Percentiles rank a stretch among this genome's conserved stretches.
These are phyloP conservation scores for Drosophila lini DNA, from an alignment of 1,140 invertebrate genomes.

Conservation along the genomic window DNA sequence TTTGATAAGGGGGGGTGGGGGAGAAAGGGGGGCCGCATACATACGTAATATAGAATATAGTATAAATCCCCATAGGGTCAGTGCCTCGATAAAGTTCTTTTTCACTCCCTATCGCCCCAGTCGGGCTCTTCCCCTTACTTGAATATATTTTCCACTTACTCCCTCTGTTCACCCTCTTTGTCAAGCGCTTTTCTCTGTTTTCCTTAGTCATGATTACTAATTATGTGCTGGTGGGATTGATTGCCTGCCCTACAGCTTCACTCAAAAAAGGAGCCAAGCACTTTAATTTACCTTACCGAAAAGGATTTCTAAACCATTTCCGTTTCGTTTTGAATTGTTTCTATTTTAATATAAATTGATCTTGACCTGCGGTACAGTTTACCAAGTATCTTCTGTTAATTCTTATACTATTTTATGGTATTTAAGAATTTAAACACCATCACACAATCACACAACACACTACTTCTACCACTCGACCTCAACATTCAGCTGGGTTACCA, in stretches of 20 bases:
- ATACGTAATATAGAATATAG: conserved; percentile 30
- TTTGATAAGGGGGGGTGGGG: conserved; percentile 39
- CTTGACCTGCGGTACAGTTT: no score
- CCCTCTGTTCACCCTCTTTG: conserved; percentile 3
- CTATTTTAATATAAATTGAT: neutral
- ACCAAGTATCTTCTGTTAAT: no score
- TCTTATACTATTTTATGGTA: no score
- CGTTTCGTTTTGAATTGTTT: neutral
- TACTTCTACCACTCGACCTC: no score
- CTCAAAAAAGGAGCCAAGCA: neutral
- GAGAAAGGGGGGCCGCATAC: neutral
- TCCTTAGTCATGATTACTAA: conserved; percentile 43
- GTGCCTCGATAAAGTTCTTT: conserved; percentile 59
- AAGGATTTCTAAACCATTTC: neutral
- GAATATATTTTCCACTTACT: neutral
- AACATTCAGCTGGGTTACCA: no score
- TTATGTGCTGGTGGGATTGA: conserved; percentile 33
- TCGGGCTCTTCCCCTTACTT: neutral
- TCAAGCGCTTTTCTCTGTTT: conserved; percentile 19
- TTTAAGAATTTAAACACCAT: no score
- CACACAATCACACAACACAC: no score
- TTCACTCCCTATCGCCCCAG: conserved; percentile 7
- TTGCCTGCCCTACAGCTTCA: conserved; percentile 5
- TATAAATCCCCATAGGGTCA: conserved; percentile 47
- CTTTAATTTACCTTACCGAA: neutral